phyloP scores from a whole-genome alignment of 2,113 vertebrate genomes.

The Leucoraja erinaceus region DNA sequence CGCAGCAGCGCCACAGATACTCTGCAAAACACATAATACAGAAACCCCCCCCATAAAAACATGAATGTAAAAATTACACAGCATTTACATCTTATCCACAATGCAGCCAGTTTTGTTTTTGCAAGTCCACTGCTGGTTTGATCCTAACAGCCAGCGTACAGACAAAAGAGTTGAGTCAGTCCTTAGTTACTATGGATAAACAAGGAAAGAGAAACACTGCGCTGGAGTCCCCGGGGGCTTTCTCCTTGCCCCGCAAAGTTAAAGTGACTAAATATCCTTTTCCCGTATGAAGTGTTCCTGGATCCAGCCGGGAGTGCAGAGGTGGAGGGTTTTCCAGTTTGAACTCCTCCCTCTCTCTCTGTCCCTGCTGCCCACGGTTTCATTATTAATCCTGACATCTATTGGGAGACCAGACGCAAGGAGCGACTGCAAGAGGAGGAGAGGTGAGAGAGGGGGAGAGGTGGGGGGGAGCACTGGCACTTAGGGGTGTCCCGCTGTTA shows the following conservation, averaged over 20 bases:
- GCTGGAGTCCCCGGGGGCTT: background rate
- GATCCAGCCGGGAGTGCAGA: background rate
- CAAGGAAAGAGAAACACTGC: background rate
- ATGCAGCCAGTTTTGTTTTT: background rate
- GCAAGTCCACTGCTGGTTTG: background rate
- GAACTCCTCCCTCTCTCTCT: constrained; percentile 19
- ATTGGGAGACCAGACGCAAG: background rate
- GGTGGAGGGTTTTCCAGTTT: background rate
- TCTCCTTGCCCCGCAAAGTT: background rate
- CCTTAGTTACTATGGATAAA: background rate
- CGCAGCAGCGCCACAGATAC: too few relatives aligned
- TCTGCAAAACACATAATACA: too few relatives aligned
- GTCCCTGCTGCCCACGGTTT: background rate
- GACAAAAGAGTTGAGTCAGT: background rate
- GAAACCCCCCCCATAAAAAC: too few relatives aligned
- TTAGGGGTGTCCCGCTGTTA: too few relatives aligned
- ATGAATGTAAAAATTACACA: too few relatives aligned
- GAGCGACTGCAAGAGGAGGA: background rate
- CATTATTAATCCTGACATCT: background rate
- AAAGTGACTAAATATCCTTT: constrained; percentile 22
- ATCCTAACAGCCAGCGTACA: background rate
- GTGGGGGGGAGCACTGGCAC: too few relatives aligned
- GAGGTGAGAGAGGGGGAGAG: background rate
- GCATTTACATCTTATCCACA: too few relatives aligned
- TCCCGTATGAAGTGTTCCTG: background rate